A percentile compares a stretch with the other conserved stretches of the same genome.
Conservation (phyloP, 2,113 vertebrate genomes). For the Speoplatyrhinus poulsoni region DNA sequence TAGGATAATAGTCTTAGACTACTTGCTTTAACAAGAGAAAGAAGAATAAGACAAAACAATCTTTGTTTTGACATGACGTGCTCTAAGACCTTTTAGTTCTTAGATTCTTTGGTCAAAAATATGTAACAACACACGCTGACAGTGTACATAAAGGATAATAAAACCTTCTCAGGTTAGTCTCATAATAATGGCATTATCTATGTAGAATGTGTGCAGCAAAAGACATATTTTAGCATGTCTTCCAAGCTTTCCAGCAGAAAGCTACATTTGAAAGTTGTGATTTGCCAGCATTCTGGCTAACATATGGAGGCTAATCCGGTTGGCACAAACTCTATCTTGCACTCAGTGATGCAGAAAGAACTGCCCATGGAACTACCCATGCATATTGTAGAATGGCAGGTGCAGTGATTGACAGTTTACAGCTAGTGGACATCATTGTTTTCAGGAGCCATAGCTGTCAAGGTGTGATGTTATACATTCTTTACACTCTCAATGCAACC, state of each 20-base stretch:
- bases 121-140: too few species aligned
- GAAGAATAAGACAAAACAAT: too few species aligned
- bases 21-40: not conserved
- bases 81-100: too few species aligned
- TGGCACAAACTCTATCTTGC: not conserved
- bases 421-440: too few species aligned
- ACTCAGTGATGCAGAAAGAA: not conserved
- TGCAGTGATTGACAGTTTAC: not conserved
- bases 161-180: too few species aligned
- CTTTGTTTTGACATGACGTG: too few species aligned
- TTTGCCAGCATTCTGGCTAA: not conserved
- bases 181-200: too few species aligned
- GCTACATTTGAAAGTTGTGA: not conserved
- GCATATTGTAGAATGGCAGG: not conserved
- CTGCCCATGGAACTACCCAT: not conserved
- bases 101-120: too few species aligned
- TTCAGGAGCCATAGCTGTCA: not conserved
- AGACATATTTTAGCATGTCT: too few species aligned
- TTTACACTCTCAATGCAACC: slow-evolving; percentile 5
- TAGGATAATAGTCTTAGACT: not conserved
- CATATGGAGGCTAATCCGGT: not conserved
- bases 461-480: not conserved
- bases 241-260: not conserved
- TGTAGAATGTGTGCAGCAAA: too few species aligned
- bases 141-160: too few species aligned